phyloP scores from a whole-genome alignment of 1,140 invertebrate species.

The Ridgeia piscesae region DNA sequence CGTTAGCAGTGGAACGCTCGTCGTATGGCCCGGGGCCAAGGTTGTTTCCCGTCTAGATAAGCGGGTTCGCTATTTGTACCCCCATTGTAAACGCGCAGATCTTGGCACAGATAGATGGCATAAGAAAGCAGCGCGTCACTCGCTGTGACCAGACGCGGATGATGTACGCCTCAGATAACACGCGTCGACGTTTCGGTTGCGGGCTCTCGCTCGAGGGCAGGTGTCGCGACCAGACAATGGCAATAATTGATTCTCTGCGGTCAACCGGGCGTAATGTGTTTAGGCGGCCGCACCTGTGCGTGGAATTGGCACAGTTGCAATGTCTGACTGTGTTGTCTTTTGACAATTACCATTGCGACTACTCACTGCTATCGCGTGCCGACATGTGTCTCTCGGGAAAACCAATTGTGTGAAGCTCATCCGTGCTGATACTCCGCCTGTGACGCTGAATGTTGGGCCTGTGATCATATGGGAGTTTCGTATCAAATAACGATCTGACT shows the following conservation, averaged over 20 bases:
- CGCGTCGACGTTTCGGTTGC: neutral
- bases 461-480: no score
- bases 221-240: neutral
- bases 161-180: neutral
- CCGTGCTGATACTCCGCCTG: neutral
- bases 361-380: neutral
- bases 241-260: neutral
- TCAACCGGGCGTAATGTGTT: neutral
- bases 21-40: neutral
- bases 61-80: neutral
- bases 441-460: neutral
- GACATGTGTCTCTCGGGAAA: neutral
- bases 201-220: neutral
- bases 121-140: neutral
- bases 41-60: neutral
- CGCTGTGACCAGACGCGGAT: neutral
- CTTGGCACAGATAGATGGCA: neutral
- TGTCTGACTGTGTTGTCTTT: neutral
- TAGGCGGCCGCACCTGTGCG: neutral
- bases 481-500: no score
- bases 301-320: neutral
- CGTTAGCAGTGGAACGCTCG: neutral
- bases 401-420: neutral
- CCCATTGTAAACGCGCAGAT: neutral
- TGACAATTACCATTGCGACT: neutral